A percentile compares a stretch with the other conserved stretches of the same genome.
phyloP scores from a whole-genome alignment of 2,113 vertebrate species.

The Upupa epops region DNA sequence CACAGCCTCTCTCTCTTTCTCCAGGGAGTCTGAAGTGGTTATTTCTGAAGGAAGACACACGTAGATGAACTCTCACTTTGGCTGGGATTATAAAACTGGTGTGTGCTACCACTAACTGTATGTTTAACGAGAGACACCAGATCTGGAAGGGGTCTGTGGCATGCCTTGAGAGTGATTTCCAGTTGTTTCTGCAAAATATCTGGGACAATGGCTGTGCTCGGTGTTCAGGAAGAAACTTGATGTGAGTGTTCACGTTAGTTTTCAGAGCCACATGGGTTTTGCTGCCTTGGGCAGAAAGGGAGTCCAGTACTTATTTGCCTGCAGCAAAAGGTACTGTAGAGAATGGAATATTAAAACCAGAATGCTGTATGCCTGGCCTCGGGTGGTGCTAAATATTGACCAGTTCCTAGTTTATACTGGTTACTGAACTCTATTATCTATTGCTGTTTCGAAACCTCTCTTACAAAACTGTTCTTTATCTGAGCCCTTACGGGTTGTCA shows the following conservation, averaged over 20 bases:
- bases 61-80: background rate
- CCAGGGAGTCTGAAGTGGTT: background rate
- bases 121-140: background rate
- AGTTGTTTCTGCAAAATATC: background rate
- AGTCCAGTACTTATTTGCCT: background rate
- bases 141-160: background rate
- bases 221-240: background rate
- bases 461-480: background rate
- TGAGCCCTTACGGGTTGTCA: background rate
- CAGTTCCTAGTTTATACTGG: background rate
- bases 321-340: background rate
- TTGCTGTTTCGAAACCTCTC: background rate
- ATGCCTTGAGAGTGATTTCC: background rate
- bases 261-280: background rate
- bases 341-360: background rate
- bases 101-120: background rate
- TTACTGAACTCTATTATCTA: background rate
- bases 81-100: background rate
- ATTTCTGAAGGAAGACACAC: background rate
- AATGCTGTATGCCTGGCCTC: background rate
- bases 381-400: background rate
- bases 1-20: background rate
- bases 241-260: rapidly evolving
- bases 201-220: background rate
- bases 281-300: background rate